Evolutionary conservation across 2,113 vertebrate genomes (phyloP), one percentile per base, ranked within the genome.

Genomic region (Numenius arquata): DNA sequence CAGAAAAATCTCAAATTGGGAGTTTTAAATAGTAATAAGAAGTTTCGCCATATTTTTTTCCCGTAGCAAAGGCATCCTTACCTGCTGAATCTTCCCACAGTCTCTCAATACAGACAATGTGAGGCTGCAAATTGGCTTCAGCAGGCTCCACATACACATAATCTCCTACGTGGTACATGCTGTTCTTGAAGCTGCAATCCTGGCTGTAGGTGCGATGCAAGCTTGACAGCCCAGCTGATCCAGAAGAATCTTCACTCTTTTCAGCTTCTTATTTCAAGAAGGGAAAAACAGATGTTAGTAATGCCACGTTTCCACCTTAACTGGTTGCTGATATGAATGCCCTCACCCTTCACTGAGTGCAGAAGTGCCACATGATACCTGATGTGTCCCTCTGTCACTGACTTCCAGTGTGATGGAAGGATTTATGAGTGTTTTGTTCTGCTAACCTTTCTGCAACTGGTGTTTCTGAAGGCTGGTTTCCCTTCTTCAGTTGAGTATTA

Each of bases 141-240:
- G 99, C 98, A 43, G 99, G 99, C 93, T 99, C 99, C 96, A 99
- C 99, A 6, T 99, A 99, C 29, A 99, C 99, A 7, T 99, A 99
- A 76, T 99, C 99, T 58, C 99, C 99, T 78, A 99, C 99, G 1
- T 99, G 99, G 96, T 99, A 99, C 99, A 99, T 99, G 93, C 99
- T 99, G 96, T 99, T 99, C 96, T 99, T 99, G 97, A 99, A 99
- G 98, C 99, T 99, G 98, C 99, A 99, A 96, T 99, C 99, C 96
- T 99, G 99, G 93, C 99, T 99, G 94, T 99, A 99, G 19, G 99
- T 99, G 36, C 99, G 98, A 86, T 99, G 99, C 70, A 99, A 98
- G 83, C 96, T 98, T 8, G 98, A 98, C 85, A 99, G 98, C 96
- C 99, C 99, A 36, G 98, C 91, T 73, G 98, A 98, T 52, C 98